Conservation (phyloP, 1,140 invertebrate species). For the Drosophila navojoa region DNA sequence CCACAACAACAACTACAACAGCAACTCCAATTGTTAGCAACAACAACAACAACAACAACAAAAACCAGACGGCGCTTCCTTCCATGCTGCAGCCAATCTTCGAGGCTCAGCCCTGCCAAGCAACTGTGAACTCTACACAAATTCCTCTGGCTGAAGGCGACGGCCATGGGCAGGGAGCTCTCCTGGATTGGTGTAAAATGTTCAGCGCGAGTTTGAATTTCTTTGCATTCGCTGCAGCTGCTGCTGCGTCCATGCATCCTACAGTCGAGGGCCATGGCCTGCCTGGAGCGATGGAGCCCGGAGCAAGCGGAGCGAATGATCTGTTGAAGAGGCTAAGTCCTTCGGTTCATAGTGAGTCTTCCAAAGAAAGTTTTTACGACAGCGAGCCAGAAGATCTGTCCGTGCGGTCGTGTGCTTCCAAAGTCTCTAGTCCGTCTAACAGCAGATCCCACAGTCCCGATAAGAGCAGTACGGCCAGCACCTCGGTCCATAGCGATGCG, state of each 20-base stretch:
- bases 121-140: constrained; percentile 42
- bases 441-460: constrained; percentile 74
- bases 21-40: constrained; percentile 50
- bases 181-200: constrained; percentile 90
- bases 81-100: constrained; percentile 44
- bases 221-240: constrained; percentile 69
- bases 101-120: constrained; percentile 31
- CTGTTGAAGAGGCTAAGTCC: constrained; percentile 69
- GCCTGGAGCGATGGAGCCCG: constrained; percentile 11
- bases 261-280: constrained; percentile 9
- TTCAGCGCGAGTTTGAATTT: constrained; percentile 85
- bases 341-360: constrained; percentile 75
- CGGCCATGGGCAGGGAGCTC: constrained; percentile 83
- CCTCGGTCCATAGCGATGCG: constrained; percentile 53
- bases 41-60: constrained; percentile 19
- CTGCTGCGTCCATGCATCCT: constrained; percentile 69
- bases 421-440: constrained; percentile 59
- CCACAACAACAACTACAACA: constrained; percentile 43
- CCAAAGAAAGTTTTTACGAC: constrained; percentile 75
- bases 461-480: constrained; percentile 57
- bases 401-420: constrained; percentile 71
- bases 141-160: constrained; percentile 67
- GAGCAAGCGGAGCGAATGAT: constrained; percentile 78
- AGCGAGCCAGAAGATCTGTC: constrained; percentile 82
- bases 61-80: neutral